Conservation (phyloP, 2,888 invertebrate species). For the Lasioglossum oenotherae region DNA sequence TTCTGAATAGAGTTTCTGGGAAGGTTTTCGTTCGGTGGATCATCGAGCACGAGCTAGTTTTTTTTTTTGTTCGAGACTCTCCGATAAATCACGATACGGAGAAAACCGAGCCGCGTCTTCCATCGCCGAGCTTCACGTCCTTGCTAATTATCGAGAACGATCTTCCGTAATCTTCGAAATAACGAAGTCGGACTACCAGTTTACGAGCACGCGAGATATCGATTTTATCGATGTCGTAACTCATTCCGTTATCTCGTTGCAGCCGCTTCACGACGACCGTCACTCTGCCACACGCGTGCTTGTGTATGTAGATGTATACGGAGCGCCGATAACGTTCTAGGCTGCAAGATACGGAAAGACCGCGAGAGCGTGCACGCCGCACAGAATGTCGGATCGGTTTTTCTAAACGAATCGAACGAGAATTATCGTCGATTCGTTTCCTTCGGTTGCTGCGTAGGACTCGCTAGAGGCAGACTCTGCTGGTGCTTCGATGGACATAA, state of each 20-base stretch:
- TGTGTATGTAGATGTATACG: slow-evolving; percentile 33
- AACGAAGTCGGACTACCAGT: slow-evolving; percentile 41
- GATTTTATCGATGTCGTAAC: slow-evolving; percentile 72
- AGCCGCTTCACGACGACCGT: slow-evolving; percentile 64
- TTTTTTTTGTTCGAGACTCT: not conserved
- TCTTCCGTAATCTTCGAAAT: slow-evolving; percentile 60
- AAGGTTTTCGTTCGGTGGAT: not conserved
- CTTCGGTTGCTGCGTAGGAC: not conserved
- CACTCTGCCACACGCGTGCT: slow-evolving; percentile 16
- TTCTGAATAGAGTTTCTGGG: not conserved
- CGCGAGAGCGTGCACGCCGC: slow-evolving; percentile 28
- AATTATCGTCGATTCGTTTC: slow-evolving; percentile 24
- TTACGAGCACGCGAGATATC: slow-evolving; percentile 58
- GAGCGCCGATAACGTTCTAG: slow-evolving; percentile 64
- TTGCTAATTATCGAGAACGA: slow-evolving; percentile 34
- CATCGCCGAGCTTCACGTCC: not conserved
- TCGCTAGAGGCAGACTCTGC: not conserved
- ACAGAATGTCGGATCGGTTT: slow-evolving; percentile 25
- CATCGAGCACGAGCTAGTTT: not conserved
- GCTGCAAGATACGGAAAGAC: slow-evolving; percentile 48
- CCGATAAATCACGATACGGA: slow-evolving; percentile 18
- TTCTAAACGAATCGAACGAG: not conserved
- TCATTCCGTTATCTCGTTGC: slow-evolving; percentile 69
- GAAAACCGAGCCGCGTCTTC: slow-evolving; percentile 8
- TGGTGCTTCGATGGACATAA: not conserved